Evolutionary conservation across 1,140 invertebrate species (phyloP).

Genomic region (Drosophila kepulauana): DNA sequence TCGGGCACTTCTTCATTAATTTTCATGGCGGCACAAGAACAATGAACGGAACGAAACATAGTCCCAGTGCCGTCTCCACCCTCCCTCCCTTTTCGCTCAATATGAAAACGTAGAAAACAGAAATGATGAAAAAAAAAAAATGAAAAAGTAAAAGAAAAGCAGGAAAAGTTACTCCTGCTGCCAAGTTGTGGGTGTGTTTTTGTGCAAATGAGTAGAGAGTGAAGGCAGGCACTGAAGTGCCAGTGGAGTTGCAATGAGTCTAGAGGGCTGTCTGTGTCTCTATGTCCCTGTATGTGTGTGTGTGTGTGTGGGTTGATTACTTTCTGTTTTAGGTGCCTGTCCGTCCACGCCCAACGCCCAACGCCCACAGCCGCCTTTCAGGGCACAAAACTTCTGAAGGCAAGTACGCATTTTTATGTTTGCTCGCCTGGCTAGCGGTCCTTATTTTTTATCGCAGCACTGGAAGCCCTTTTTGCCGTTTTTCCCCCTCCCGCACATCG

Average conservation of each 20-base stretch:
- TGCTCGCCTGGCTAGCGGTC: slow-evolving; percentile 74
- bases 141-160: slow-evolving; percentile 28
- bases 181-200: slow-evolving; percentile 80
- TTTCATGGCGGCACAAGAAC: slow-evolving; percentile 82
- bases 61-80: background rate
- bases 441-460: slow-evolving; percentile 64
- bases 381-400: slow-evolving; percentile 62
- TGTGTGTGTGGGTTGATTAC: slow-evolving; percentile 77
- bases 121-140: slow-evolving; percentile 59
- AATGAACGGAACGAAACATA: slow-evolving; percentile 55
- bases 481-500: background rate
- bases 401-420: slow-evolving; percentile 83
- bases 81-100: slow-evolving; percentile 20
- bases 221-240: slow-evolving; percentile 29
- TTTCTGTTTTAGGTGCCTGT: slow-evolving; percentile 78
- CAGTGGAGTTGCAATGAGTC: slow-evolving; percentile 33
- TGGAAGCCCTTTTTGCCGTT: slow-evolving; percentile 66
- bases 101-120: slow-evolving; percentile 62
- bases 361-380: slow-evolving; percentile 38
- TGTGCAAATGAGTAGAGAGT: slow-evolving; percentile 76
- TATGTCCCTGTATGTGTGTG: slow-evolving; percentile 18
- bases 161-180: slow-evolving; percentile 75
- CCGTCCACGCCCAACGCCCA: slow-evolving; percentile 48
- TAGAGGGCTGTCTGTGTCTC: slow-evolving; percentile 12
- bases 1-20: slow-evolving; percentile 84